phyloP scores from a whole-genome alignment of 2,797 vertebrate genomes.

The Anabacerthia variegaticeps region DNA sequence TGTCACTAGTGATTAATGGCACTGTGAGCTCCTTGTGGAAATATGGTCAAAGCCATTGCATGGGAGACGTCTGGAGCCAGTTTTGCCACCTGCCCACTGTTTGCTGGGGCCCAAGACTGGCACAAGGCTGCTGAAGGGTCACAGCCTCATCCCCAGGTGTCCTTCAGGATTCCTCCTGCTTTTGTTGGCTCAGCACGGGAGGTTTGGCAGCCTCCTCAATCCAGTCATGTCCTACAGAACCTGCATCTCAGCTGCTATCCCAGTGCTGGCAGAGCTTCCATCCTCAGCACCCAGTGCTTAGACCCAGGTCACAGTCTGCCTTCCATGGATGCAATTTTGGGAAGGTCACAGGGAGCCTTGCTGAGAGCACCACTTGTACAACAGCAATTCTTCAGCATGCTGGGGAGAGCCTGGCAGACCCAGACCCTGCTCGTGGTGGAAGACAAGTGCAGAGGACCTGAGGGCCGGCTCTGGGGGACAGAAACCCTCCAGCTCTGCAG shows the following conservation, averaged over 20 bases:
- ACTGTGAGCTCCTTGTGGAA: neutral
- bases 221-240: accelerated
- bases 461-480: neutral
- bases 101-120: neutral
- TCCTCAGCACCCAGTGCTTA: accelerated
- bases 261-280: neutral
- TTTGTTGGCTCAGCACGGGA: accelerated
- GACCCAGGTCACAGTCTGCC: neutral
- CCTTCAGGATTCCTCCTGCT: neutral
- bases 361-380: neutral
- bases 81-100: neutral
- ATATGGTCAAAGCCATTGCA: neutral
- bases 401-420: neutral
- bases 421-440: accelerated
- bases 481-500: neutral
- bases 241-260: neutral
- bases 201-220: neutral
- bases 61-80: neutral
- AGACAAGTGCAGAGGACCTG: neutral
- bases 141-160: neutral
- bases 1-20: neutral
- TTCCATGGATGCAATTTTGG: accelerated
- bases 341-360: neutral
- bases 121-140: neutral
- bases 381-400: neutral